Conservation (phyloP, 2,888 invertebrate genomes). For the Drosophila bunnanda region DNA sequence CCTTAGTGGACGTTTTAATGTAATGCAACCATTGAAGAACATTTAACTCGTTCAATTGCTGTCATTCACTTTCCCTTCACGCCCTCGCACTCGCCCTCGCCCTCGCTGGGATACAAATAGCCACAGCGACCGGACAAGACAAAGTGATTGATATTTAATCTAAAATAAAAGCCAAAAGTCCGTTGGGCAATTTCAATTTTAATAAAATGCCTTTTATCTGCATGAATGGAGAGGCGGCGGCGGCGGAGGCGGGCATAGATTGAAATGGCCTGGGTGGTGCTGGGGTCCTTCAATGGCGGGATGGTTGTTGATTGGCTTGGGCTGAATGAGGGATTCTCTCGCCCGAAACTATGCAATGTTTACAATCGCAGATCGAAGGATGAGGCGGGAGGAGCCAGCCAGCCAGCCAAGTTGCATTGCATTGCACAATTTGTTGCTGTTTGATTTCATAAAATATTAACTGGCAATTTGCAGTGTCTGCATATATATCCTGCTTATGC, state of each 20-base stretch:
- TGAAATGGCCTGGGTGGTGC: constrained; percentile 8
- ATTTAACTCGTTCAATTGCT: constrained; percentile 52
- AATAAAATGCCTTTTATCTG: constrained; percentile 53
- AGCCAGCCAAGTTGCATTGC: constrained; percentile 56
- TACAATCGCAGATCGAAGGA: constrained; percentile 28
- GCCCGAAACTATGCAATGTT: constrained; percentile 41
- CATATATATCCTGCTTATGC: constrained; percentile 47
- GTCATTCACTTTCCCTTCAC: constrained; percentile 27
- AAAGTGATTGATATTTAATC: constrained; percentile 72
- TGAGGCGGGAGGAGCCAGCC: background rate
- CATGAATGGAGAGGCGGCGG: constrained; percentile 2
- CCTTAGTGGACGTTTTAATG: constrained; percentile 31
- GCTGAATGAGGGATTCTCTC: constrained; percentile 25
- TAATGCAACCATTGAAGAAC: constrained; percentile 41
- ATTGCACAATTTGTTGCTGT: constrained; percentile 75
- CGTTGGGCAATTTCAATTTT: constrained; percentile 54
- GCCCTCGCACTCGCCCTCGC: background rate
- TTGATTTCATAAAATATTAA: constrained; percentile 79
- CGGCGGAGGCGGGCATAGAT: constrained; percentile 4
- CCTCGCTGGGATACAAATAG: constrained; percentile 27
- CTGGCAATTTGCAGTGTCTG: constrained; percentile 77
- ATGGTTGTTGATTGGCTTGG: constrained; percentile 1
- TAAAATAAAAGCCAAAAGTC: constrained; percentile 57
- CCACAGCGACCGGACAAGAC: constrained; percentile 36
- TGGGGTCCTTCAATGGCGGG: background rate